Evolutionary conservation across 2,888 invertebrate genomes (phyloP).

Genomic region (Lepetodrilus schrolli): DNA sequence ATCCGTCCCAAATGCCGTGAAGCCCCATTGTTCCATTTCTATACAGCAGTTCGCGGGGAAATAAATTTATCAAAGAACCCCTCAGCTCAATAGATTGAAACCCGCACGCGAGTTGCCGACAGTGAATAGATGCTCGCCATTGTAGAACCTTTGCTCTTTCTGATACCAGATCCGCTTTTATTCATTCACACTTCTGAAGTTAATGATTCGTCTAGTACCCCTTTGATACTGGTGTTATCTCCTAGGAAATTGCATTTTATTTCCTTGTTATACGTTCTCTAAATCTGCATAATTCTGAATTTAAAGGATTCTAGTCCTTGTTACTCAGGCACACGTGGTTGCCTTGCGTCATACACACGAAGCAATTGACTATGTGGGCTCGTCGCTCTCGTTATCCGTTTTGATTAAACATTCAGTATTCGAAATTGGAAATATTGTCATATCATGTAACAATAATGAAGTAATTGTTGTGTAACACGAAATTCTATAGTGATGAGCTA

Average conservation of each 20-base stretch:
- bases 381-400: too few species aligned
- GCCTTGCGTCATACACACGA: not conserved
- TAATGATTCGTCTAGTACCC: conserved; percentile 8
- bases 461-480: too few species aligned
- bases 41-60: not conserved
- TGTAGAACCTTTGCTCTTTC: not conserved
- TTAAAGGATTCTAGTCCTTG: not conserved
- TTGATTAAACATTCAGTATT: too few species aligned
- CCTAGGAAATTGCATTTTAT: not conserved
- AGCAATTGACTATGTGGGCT: too few species aligned
- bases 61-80: conserved; percentile 1
- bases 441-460: too few species aligned
- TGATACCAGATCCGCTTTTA: not conserved
- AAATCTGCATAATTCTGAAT: not conserved
- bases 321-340: not conserved
- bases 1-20: not conserved
- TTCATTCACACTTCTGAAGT: not conserved
- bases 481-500: too few species aligned
- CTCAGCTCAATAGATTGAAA: not conserved
- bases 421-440: too few species aligned
- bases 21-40: conserved; percentile 3
- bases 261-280: not conserved
- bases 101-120: not conserved
- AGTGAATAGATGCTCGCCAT: not conserved
- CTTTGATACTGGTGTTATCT: not conserved